These are phyloP conservation scores for Microplitis mediator DNA, from an alignment of 1,140 invertebrate genomes.

Conservation along the genomic window DNA sequence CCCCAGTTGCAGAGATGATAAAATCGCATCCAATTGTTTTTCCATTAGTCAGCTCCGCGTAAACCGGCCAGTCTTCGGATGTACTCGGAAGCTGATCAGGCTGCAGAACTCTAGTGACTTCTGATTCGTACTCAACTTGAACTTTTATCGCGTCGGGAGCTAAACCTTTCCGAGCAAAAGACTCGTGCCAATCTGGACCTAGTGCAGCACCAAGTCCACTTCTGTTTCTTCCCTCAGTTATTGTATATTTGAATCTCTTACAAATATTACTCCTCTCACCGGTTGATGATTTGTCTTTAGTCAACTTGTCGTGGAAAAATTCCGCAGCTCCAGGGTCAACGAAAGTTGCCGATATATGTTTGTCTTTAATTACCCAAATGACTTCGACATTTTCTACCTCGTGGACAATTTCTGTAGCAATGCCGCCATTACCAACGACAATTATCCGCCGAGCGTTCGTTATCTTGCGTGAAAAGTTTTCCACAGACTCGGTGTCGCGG, in stretches of 20 bases:
- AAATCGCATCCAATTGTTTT: slow-evolving; percentile 85
- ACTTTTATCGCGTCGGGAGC: slow-evolving; percentile 55
- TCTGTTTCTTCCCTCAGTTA: slow-evolving; percentile 54
- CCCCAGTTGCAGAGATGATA: slow-evolving; percentile 94
- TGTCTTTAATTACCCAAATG: slow-evolving; percentile 93
- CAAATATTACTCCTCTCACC: slow-evolving; percentile 39
- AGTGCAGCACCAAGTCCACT: slow-evolving; percentile 78
- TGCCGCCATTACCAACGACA: slow-evolving; percentile 95
- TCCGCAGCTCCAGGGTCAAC: slow-evolving; percentile 94
- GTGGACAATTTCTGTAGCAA: slow-evolving; percentile 94
- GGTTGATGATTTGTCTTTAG: slow-evolving; percentile 33
- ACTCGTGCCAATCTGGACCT: slow-evolving; percentile 92
- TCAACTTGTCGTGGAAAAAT: slow-evolving; percentile 77
- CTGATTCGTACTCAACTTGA: slow-evolving; percentile 72
- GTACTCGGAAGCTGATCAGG: slow-evolving; percentile 24
- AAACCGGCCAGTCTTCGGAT: slow-evolving; percentile 70
- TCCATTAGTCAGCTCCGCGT: slow-evolving; percentile 77
- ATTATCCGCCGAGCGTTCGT: slow-evolving; percentile 72
- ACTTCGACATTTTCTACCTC: slow-evolving; percentile 85
- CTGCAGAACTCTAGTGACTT: slow-evolving; percentile 67
- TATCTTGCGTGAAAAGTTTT: slow-evolving; percentile 77
- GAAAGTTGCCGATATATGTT: slow-evolving; percentile 90
- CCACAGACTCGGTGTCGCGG: slow-evolving; percentile 93
- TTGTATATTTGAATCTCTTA: slow-evolving; percentile 74
- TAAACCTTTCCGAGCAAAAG: slow-evolving; percentile 69